phyloP scores from a whole-genome alignment of 2,797 vertebrate genomes.

The Sebastes oblongus region DNA sequence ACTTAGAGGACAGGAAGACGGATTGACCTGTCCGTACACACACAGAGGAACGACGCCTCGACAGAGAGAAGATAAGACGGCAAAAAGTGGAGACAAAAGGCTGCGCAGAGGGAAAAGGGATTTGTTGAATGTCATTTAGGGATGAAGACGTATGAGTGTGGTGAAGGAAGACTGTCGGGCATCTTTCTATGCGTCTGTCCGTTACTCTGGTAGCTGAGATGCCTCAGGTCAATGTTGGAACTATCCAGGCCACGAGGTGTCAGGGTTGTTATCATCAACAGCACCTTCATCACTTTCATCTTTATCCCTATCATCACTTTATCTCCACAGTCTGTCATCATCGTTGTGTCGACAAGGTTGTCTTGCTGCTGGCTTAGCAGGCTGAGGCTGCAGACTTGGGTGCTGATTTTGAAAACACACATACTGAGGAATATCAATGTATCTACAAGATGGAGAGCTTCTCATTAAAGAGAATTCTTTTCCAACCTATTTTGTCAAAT shows the following conservation, averaged over 20 bases:
- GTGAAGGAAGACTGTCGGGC: slow-evolving; percentile 1
- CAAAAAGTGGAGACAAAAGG: background rate
- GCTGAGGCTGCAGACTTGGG: background rate
- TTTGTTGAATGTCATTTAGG: slow-evolving; percentile 19
- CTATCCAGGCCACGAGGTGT: background rate
- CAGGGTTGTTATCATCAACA: slow-evolving; percentile 1
- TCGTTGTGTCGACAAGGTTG: background rate
- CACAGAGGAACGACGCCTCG: background rate
- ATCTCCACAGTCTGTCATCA: background rate
- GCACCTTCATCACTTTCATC: background rate
- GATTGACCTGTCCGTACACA: slow-evolving; percentile 26
- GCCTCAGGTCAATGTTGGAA: background rate
- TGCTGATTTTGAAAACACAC: background rate
- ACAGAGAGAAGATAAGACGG: slow-evolving; percentile 10
- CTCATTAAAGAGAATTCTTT: background rate
- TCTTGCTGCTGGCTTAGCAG: background rate
- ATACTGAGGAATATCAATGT: background rate
- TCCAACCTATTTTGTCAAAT: background rate
- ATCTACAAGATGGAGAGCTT: background rate
- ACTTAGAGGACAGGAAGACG: background rate
- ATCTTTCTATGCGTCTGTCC: background rate
- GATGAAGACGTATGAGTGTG: slow-evolving; percentile 17
- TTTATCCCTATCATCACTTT: background rate
- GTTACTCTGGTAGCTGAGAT: slow-evolving; percentile 2
- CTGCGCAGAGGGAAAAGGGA: background rate